Conservation (phyloP, 2,888 invertebrate genomes). For the Aricia artaxerxes region DNA sequence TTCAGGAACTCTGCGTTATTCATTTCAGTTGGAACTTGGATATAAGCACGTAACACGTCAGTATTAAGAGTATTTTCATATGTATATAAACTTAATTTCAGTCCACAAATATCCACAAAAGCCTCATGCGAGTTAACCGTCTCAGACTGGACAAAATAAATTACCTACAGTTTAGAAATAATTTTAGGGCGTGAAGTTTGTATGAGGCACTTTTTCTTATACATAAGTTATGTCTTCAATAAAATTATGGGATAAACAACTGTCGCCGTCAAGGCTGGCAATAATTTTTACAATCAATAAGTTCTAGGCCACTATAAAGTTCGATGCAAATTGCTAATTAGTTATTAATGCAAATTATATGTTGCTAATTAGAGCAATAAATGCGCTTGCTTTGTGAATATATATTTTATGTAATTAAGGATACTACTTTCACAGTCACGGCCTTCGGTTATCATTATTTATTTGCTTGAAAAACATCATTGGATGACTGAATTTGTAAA, state of each 20-base stretch:
- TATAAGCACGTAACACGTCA: no score
- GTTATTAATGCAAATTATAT: not conserved
- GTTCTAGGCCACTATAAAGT: conserved; percentile 2
- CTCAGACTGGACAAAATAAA: not conserved
- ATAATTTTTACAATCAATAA: conserved; percentile 21
- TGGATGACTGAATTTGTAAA: no score
- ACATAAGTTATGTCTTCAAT: not conserved
- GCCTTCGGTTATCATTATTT: not conserved
- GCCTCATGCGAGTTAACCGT: not conserved
- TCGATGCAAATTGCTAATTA: not conserved
- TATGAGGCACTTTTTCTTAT: not conserved
- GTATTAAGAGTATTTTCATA: not conserved
- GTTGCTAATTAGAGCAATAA: not conserved
- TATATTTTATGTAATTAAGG: not conserved
- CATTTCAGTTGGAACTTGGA: no score
- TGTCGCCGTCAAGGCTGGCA: not conserved
- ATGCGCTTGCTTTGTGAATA: not conserved
- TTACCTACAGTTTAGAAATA: not conserved
- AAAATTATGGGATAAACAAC: conserved; percentile 6
- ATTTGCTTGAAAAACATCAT: not conserved
- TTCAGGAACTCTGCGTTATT: not conserved
- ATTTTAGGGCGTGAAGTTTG: not conserved
- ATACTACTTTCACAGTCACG: not conserved
- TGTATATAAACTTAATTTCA: not conserved
- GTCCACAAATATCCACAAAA: not conserved